Evolutionary conservation across 2,888 invertebrate species (phyloP).

Genomic region (Sericinus montela): DNA sequence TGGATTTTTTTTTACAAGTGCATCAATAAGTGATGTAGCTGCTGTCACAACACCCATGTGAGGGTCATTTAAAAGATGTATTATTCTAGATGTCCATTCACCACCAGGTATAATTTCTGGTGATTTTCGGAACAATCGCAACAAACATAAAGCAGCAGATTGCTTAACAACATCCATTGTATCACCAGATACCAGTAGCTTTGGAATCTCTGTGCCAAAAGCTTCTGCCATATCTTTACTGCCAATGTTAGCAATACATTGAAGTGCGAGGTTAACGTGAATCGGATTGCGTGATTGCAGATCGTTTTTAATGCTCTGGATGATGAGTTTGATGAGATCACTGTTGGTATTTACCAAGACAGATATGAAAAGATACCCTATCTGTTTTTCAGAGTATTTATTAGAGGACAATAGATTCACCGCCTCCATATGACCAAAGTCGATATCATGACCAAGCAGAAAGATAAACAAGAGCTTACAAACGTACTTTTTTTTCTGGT

Average conservation of each 20-base stretch:
- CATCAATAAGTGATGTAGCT: slow-evolving; percentile 98
- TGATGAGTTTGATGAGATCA: slow-evolving; percentile 98
- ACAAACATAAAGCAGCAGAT: slow-evolving; percentile 97
- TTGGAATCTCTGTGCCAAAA: slow-evolving; percentile 98
- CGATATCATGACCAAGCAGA: slow-evolving; percentile 99
- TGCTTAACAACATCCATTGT: slow-evolving; percentile 99
- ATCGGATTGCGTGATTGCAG: slow-evolving; percentile 97
- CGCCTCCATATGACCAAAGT: slow-evolving; percentile 99
- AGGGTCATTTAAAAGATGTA: slow-evolving; percentile 98
- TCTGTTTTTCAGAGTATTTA: slow-evolving; percentile 99
- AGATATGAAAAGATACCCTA: slow-evolving; percentile 99
- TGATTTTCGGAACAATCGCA: slow-evolving; percentile 95
- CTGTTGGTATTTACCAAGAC: slow-evolving; percentile 99
- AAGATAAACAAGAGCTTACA: slow-evolving; percentile 99
- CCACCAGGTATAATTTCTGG: slow-evolving; percentile 98
- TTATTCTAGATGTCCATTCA: slow-evolving; percentile 99
- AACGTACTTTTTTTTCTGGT: slow-evolving; percentile 99
- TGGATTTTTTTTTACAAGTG: slow-evolving; percentile 98
- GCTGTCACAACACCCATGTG: slow-evolving; percentile 99
- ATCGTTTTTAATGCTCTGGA: slow-evolving; percentile 99
- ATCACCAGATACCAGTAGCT: slow-evolving; percentile 98
- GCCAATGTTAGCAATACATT: slow-evolving; percentile 99
- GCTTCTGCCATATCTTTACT: slow-evolving; percentile 99
- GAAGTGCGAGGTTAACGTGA: slow-evolving; percentile 98
- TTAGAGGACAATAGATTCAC: slow-evolving; percentile 99